These are phyloP conservation scores for Drosophila gunungcola DNA, from an alignment of 1,140 invertebrate species.

Conservation along the genomic window DNA sequence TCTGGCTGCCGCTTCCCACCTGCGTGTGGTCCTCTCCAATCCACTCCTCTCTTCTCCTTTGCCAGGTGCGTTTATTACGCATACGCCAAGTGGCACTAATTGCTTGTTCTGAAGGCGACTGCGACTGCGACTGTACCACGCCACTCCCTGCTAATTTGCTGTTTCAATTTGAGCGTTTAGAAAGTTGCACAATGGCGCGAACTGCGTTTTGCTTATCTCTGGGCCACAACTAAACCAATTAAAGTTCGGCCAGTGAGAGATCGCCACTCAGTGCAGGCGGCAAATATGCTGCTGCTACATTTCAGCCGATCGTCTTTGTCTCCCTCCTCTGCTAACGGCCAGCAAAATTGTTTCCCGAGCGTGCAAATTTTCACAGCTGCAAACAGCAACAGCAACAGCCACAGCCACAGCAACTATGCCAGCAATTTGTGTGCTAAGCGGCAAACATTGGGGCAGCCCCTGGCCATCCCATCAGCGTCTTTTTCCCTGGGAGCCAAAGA, in stretches of 20 bases:
- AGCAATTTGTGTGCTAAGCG: conserved; percentile 70
- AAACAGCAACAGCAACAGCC: conserved; percentile 29
- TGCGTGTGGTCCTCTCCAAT: conserved; percentile 39
- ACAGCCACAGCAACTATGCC: conserved; percentile 64
- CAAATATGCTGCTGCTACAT: conserved; percentile 75
- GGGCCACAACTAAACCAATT: conserved; percentile 69
- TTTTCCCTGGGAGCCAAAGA: conserved; percentile 51
- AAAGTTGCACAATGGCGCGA: conserved; percentile 52
- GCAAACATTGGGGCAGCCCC: conserved; percentile 33
- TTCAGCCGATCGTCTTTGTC: conserved; percentile 27
- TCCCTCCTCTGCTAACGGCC: conserved; percentile 68
- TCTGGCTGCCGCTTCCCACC: conserved; percentile 5
- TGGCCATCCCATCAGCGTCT: neutral
- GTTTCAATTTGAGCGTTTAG: conserved; percentile 55
- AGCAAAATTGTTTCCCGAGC: conserved; percentile 78
- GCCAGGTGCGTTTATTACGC: conserved; percentile 62
- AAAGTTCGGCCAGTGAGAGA: conserved; percentile 53
- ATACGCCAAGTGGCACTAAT: conserved; percentile 77
- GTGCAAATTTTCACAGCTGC: conserved; percentile 82
- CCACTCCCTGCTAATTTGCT: conserved; percentile 9
- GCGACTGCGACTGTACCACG: conserved; percentile 44
- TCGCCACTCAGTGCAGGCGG: conserved; percentile 59
- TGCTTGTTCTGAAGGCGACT: conserved; percentile 19
- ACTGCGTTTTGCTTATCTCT: conserved; percentile 68
- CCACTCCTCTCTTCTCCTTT: no score